Percentiles rank a stretch among this genome's conserved stretches.
Evolutionary conservation across 2,888 invertebrate species (phyloP).

Genomic region (Drosophila quasianomalipes): DNA sequence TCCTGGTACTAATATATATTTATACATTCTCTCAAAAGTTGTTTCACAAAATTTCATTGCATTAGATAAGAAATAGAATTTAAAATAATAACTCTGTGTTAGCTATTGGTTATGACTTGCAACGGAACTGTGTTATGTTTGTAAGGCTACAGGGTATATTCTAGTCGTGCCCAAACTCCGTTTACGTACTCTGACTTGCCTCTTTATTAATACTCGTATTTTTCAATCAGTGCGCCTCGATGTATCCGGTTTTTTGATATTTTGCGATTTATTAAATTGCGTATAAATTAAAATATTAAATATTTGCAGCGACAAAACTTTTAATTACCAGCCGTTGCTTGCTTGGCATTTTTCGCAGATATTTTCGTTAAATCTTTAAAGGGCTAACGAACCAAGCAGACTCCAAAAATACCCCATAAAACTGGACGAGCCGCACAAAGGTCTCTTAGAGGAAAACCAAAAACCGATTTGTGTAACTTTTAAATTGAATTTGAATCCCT

Average conservation of each 20-base stretch:
- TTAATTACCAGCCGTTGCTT: conserved; percentile 70
- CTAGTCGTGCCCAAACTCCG: neutral
- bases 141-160: conserved; percentile 7
- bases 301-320: conserved; percentile 73
- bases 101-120: neutral
- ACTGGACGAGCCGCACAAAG: conserved; percentile 4
- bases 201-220: conserved; percentile 29
- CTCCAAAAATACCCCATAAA: conserved; percentile 10
- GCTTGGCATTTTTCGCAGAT: conserved; percentile 54
- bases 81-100: neutral
- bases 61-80: neutral
- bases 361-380: conserved; percentile 35
- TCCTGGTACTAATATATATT: neutral
- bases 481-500: conserved; percentile 84
- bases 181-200: neutral
- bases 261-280: conserved; percentile 81
- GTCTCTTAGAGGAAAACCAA: conserved; percentile 5
- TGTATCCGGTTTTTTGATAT: conserved; percentile 49
- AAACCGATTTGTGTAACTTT: conserved; percentile 79
- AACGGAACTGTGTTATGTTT: neutral
- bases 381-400: conserved; percentile 53
- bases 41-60: neutral
- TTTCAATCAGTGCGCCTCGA: conserved; percentile 69
- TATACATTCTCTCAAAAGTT: too few relatives aligned
- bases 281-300: conserved; percentile 83